Base-by-base conservation (phyloP, 2,797 vertebrate species). In the Nannoperca australis region DNA sequence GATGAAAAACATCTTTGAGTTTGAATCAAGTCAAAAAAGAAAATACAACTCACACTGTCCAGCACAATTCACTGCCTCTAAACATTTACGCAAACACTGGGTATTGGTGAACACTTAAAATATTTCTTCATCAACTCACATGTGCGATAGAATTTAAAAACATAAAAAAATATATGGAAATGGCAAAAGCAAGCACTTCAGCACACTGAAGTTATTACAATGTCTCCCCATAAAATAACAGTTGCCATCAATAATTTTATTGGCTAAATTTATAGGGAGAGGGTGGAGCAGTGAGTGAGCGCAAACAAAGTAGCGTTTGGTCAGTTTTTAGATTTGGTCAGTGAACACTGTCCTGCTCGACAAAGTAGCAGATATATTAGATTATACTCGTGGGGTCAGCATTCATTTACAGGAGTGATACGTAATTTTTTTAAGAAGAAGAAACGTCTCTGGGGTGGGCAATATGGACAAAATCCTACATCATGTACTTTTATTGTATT, bases 241-340 rank as follows among this genome's bases (percentile, higher is more conserved):
- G 45, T 12, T 32, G 17, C 24, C 50, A 50, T 14, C 15, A 63
- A 50, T 73, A 27, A 32, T 38, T 1, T 5, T 51, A 27, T 9
- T 63, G 32, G n/a, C n/a, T 11, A 22, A 15, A 62, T 72, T 61
- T 63, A 12, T 27, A 34, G 13, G n/a, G 49, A 38, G 7, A 59
- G 36, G 32, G 42, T 24, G 13, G 6, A 70, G 51, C 24, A 44
- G 49, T 38, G 45, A 58, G 12, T 62, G 18, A 76, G 49, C 13
- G 27, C 34, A 67, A 81, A 63, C n/a, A 76, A 45, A 24, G n/a
- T 70, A 34, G 32, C 56, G 42, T 58, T 79, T 63, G 53, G 30
- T 68, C 66, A 18, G 50, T 24, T 60, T 54, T 54, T 34, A 65
- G 6, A 13, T 60, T n/a, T 51, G 51, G 45, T 20, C 30, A 5